Base-by-base conservation (phyloP, 2,113 vertebrate species). In the Pithys albifrons region DNA sequence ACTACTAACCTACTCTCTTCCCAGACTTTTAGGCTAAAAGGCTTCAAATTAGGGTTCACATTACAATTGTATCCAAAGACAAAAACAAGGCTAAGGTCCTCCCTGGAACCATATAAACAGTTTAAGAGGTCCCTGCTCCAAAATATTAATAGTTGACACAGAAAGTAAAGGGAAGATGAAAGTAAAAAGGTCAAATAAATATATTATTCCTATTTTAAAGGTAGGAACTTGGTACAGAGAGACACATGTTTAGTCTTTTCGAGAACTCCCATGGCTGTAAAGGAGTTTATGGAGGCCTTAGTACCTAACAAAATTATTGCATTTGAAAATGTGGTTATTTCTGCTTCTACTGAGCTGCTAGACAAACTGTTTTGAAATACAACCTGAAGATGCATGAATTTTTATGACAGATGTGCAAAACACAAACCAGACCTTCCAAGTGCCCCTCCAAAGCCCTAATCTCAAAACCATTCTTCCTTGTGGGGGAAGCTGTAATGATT, bases 391-490 rank as follows among this genome's bases (percentile, higher is more conserved):
- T 75, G 23, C 81, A 91, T 33, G 48, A 86, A 84, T 43, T 28
- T 35, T 86, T 48, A 1, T 74, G 61, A 71, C 49, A 85, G 62
- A 93, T 31, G 41, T 81, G 45, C 45, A 54, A 95, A 94, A 95
- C 61, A 80, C 45, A 94, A 92, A 83, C 43, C 92, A 97, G 88
- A 95, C 69, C 71, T 45, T 84, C 35, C 61, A 89, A 81, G 37
- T 19, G 5, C 8, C 31, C 37, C n/a, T 75, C 72, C 70, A 74
- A 93, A 69, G 51, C 71, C 71, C 73, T 95, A 85, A 94, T 86
- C 83, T 93, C 91, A 89, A 95, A 90, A 94, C 83, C 93, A 91
- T 91, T 93, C 93, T 83, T 93, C 76, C 69, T 87, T 78, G 37
- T 65, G 84, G 66, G 61, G 62, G 76, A 96, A 92, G 49, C 28